Base-by-base conservation (phyloP, 2,888 invertebrate species). In the Parnassius glacialis region DNA sequence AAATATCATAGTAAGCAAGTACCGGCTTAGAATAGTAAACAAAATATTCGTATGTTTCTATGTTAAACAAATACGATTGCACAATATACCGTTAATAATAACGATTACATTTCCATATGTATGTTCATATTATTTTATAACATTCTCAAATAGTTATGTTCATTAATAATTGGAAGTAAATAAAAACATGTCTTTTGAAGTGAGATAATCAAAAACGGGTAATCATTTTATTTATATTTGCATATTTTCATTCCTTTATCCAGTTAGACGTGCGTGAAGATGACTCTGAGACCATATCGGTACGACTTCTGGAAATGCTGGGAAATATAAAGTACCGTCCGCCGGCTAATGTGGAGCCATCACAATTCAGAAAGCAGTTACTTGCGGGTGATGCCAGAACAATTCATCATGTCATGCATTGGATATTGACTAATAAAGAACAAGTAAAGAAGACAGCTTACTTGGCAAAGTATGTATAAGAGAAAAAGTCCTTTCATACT, bases 371-470 rank as follows among this genome's bases (percentile, higher is more conserved):
- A 50, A 79, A 86, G 0, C 87, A 87, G 64, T 73, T 93, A 51
- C 78, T 92, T 9, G 90, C 91, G 60, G 97, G 97, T 16, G 95
- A 96, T 69, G 93, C 96, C 57, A 92, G 93, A 68, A 93, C 95
- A 0, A 92, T 97, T 57, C 95, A 96, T 79, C 95, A 96, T 11
- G 95, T 96, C 60, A 81, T 97, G 57, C 93, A 95, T 80, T 98
- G 97, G 96, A 90, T 97, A 10, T 91, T 97, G 25, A 92, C 93
- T 12, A 94, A 95, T 70, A 93, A 94, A 63, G 94, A 95, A 2
- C 94, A 95, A 68, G 94, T 96, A 42, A 94, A 94, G 78, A 96
- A 96, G 73, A 92, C 97, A 59, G 96, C 96, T 0, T 98, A 98
- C 85, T 92, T 97, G 58, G 96, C 97, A n/a, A 94, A 92, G 90